These are phyloP conservation scores for Myotis pilosus DNA, from an alignment of 2,797 vertebrate genomes.

Conservation along the genomic window DNA sequence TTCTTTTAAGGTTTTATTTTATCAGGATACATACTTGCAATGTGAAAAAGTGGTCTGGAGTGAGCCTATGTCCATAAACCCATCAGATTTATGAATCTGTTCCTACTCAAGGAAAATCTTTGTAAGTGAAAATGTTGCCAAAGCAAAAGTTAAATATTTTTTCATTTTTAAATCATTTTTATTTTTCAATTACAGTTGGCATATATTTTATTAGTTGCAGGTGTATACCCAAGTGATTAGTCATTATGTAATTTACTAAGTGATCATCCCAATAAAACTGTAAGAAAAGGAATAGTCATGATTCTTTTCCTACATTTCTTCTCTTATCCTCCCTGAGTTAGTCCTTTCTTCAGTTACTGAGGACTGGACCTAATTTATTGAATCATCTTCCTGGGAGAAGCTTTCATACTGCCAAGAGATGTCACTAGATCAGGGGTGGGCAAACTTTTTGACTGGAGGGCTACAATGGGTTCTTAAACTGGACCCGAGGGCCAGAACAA, in stretches of 20 bases:
- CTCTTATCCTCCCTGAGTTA: neutral
- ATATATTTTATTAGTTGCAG: neutral
- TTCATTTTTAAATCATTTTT: constrained; percentile 17
- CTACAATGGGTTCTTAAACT: too few species aligned
- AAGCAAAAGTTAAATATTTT: neutral
- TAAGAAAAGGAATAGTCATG: constrained; percentile 18
- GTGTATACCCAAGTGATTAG: neutral
- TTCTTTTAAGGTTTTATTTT: constrained; percentile 36
- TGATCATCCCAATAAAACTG: neutral
- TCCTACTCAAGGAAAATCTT: constrained; percentile 18
- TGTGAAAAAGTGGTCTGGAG: neutral
- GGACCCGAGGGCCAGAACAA: too few species aligned
- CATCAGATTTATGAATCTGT: constrained; percentile 12
- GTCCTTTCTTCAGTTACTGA: neutral
- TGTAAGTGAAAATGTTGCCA: constrained; percentile 27
- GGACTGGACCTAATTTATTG: neutral
- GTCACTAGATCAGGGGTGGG: too few species aligned
- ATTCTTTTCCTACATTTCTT: constrained; percentile 21
- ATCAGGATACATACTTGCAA: neutral
- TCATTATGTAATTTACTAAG: neutral
- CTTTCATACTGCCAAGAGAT: constrained; percentile 31
- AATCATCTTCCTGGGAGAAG: neutral
- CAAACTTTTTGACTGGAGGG: too few species aligned
- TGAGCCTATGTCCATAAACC: neutral
- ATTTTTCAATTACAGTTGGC: neutral